Evolutionary conservation across 2,113 vertebrate species (phyloP).

Genomic region (Micromys minutus): DNA sequence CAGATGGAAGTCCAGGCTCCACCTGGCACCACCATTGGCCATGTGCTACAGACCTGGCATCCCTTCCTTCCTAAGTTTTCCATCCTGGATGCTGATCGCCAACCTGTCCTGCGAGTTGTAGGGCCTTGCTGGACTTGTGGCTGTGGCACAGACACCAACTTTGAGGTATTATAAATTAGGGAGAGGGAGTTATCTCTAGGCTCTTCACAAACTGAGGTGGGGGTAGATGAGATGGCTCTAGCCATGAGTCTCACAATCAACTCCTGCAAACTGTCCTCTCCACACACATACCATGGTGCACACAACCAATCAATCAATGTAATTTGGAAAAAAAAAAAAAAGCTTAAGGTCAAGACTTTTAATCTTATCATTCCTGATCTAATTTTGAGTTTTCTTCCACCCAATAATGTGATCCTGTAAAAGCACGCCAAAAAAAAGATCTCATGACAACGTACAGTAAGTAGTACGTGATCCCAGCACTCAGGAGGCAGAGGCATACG

Average conservation of each 20-base stretch:
- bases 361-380: background rate
- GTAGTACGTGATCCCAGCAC: background rate
- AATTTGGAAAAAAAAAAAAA: too few relatives aligned
- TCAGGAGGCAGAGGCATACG: background rate
- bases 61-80: slow-evolving; percentile 91
- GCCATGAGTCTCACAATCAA: background rate
- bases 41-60: slow-evolving; percentile 92
- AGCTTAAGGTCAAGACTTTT: background rate
- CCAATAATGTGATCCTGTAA: background rate
- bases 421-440: background rate
- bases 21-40: slow-evolving; percentile 91
- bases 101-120: slow-evolving; percentile 88
- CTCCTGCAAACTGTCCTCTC: background rate
- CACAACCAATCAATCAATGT: background rate
- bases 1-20: slow-evolving; percentile 94
- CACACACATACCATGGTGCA: background rate
- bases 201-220: background rate
- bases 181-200: background rate
- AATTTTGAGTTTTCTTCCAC: background rate
- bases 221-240: background rate
- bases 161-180: slow-evolving; percentile 86
- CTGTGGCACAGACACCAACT: slow-evolving; percentile 93
- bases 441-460: background rate
- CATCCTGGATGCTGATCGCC: slow-evolving; percentile 88
- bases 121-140: slow-evolving; percentile 93